Base-by-base conservation (phyloP, 2,888 invertebrate species). In the Furcula furcula region DNA sequence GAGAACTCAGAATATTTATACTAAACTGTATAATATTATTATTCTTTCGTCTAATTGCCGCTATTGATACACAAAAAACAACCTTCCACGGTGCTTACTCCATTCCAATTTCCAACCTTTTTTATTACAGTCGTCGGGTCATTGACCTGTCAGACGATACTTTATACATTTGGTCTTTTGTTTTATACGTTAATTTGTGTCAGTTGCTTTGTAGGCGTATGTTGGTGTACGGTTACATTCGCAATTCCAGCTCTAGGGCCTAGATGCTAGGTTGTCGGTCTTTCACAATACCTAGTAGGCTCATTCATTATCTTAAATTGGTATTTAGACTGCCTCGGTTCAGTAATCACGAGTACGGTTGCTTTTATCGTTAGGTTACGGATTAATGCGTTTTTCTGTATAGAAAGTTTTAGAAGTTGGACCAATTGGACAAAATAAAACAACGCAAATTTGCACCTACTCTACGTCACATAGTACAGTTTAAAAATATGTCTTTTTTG, bases 101-200 rank as follows among this genome's bases (percentile, higher is more conserved):
- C 14, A 1, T 26, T 26, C 26, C 26, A 9, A 26, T 14, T 26
- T 26, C 26, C 26, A 9, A 26, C 26, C 13, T 26, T 44, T 53
- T 37, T 50, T 34, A 36, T 22, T 27, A 37, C 7, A 21, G 27
- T 19, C 19, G 18, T 3, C n/a, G 38, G 59, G 38, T 43, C 46
- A 32, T 37, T 43, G 47, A 45, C 46, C 50, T 48, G 47, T 37
- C 40, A 36, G 32, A 29, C 36, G 33, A 31, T 35, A 36, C 34
- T 31, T n/a, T 35, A 36, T 47, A 57, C 37, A 34, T 46, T 28
- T 27, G 31, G 40, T 31, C 39, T 42, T 45, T 53, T 50, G 45
- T 59, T 48, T 34, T 13, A 25, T 29, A 31, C 16, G 40, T 46
- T 56, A 41, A 49, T 58, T 55, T 46, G 45, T 58, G 54, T 54